Conservation (phyloP, 2,888 invertebrate genomes). For the Plebejus anna region DNA sequence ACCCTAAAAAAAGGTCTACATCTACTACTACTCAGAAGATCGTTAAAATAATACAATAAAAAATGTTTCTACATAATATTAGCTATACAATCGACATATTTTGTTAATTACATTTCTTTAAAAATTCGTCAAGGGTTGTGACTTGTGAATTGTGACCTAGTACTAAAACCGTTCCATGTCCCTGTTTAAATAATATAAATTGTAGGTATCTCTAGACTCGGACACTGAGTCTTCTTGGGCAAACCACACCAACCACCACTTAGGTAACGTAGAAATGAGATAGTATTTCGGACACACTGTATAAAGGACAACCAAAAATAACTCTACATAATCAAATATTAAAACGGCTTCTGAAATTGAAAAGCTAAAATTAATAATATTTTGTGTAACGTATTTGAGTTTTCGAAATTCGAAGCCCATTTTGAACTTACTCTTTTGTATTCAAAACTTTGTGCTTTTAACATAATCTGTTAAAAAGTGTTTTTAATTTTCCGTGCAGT, state of each 20-base stretch:
- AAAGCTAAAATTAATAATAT: neutral
- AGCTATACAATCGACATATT: too few relatives aligned
- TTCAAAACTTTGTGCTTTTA: neutral
- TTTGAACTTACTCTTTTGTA: neutral
- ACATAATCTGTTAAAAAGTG: neutral
- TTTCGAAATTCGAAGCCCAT: neutral
- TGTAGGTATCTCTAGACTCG: neutral
- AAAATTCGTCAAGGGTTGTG: too few relatives aligned
- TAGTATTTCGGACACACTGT: neutral
- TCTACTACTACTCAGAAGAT: too few relatives aligned
- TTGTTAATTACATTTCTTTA: too few relatives aligned
- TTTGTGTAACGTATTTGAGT: neutral
- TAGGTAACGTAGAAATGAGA: neutral
- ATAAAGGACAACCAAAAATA: slow-evolving; percentile 7
- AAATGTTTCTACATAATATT: too few relatives aligned
- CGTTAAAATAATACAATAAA: too few relatives aligned
- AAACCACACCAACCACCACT: slow-evolving; percentile 1
- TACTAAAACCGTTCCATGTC: neutral
- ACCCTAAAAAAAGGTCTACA: too few relatives aligned
- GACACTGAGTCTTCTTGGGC: neutral
- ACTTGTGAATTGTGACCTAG: too few relatives aligned
- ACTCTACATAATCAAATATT: slow-evolving; percentile 5
- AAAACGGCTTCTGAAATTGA: neutral
- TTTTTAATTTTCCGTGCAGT: neutral
- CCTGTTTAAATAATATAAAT: neutral